Evolutionary conservation across 2,888 invertebrate genomes (phyloP).

Genomic region (Capitulum mitella): DNA sequence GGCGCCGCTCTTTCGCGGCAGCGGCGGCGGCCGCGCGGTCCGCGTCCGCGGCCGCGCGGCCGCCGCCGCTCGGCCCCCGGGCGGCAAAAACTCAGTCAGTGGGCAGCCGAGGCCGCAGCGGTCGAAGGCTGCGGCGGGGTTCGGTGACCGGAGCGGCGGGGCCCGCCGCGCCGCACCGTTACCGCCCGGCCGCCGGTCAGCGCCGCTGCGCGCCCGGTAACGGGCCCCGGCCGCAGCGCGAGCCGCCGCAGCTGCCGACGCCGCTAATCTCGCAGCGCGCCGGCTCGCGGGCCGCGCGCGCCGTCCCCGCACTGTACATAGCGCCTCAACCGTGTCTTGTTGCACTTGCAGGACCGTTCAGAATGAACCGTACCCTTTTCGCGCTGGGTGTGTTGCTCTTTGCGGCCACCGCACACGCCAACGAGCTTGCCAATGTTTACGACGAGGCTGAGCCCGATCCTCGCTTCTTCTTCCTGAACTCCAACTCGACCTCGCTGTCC

Average conservation of each 20-base stretch:
- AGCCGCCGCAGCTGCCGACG: not conserved
- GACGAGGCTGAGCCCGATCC: conserved; percentile 30
- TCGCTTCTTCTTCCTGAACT: conserved; percentile 29
- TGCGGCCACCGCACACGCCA: not conserved
- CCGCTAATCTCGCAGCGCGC: no score
- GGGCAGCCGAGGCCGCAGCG: not conserved
- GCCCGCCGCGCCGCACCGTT: not conserved
- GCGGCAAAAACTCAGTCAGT: not conserved
- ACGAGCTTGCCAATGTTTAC: not conserved
- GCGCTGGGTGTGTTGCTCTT: not conserved
- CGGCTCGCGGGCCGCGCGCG: not conserved
- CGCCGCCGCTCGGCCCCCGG: not conserved
- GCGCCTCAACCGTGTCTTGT: not conserved
- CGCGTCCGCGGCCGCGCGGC: not conserved
- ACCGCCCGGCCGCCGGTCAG: not conserved
- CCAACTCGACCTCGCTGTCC: conserved; percentile 21
- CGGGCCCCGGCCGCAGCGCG: not conserved
- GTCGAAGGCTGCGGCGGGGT: not conserved
- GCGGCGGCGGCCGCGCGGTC: not conserved
- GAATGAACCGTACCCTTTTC: conserved; percentile 18
- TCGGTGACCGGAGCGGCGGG: not conserved
- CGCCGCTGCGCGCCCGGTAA: not conserved
- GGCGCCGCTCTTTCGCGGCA: not conserved
- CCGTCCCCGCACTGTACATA: not conserved
- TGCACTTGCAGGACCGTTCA: not conserved